Base-by-base conservation (phyloP, 2,888 invertebrate species). In the Copidosoma aretas region DNA sequence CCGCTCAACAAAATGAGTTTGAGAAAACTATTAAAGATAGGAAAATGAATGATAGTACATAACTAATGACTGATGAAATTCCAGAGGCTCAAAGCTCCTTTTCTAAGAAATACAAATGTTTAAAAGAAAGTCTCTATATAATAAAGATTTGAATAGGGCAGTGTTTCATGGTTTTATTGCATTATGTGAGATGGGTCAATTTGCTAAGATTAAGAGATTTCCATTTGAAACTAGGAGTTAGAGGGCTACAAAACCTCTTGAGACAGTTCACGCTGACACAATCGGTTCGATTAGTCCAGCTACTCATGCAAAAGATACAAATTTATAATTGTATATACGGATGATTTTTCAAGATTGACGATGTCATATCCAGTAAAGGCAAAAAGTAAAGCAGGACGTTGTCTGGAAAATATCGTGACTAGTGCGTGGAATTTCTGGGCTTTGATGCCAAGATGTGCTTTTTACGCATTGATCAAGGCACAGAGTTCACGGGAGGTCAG, bases 311-410 rank as follows among this genome's bases (percentile, higher is more conserved):
- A 68, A 69, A 65, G 54, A 15, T 67, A 66, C 39, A 72, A 52
- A 67, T 74, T 60, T 54, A 73, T 76, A 21, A 17, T 57, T 3
- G 68, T 68, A 21, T 68, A 73, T 71, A 32, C 72, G 21, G 72
- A 75, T 60, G 75, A 75, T 65, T 75, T 64, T 62, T 75, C 74
- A 5, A 68, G 74, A 22, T 67, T 70, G 52, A 74, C 74, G 1
- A 73, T 65, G 70, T 66, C 71, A 21, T 76, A 64, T 32, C 39
- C 17, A 73, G 67, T 77, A 51, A 72, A 71, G 60, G 8, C 41
- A 12, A 75, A 75, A 52, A 69, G 63, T 52, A 73, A 73, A 49
- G 68, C 72, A 1, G 70, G 67, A 3, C 1, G 59, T 21, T 71
- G 68, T 52, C 24, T 74, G 15, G 64, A 73, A 25, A 19, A 19